Percentiles rank a stretch among this genome's conserved stretches.
phyloP scores from a whole-genome alignment of 1,140 invertebrate genomes.

The Thaumatotibia leucotreta region DNA sequence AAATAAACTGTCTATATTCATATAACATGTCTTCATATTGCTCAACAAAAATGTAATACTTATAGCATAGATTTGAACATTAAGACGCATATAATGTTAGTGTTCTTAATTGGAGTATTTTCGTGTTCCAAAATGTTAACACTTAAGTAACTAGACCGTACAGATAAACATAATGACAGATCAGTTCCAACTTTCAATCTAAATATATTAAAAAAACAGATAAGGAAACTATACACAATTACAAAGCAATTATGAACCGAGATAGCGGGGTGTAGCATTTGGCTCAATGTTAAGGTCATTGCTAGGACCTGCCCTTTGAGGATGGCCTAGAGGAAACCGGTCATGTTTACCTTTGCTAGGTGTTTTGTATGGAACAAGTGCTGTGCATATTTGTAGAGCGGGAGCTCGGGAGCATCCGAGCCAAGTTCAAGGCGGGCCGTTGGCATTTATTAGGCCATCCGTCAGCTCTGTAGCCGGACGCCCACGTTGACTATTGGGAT shows the following conservation, averaged over 20 bases:
- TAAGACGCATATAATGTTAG: too few species aligned
- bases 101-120: background rate
- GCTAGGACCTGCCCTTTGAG: constrained; percentile 28
- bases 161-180: background rate
- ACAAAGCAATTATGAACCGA: background rate
- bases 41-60: too few species aligned
- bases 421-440: constrained; percentile 69
- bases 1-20: too few species aligned
- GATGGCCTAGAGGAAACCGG: constrained; percentile 35
- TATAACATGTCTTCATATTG: too few species aligned
- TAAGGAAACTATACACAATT: background rate
- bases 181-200: background rate
- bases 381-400: constrained; percentile 36
- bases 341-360: constrained; percentile 31
- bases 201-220: background rate
- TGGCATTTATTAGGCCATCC: constrained; percentile 69
- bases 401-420: constrained; percentile 48
- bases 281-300: constrained; percentile 9
- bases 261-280: constrained; percentile 22
- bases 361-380: constrained; percentile 28
- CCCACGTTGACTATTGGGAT: constrained; percentile 23
- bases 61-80: too few species aligned
- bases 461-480: constrained; percentile 43
- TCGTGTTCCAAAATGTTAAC: background rate
- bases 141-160: background rate